phyloP scores from a whole-genome alignment of 2,888 invertebrate species.

The Bhutanitis thaidina region DNA sequence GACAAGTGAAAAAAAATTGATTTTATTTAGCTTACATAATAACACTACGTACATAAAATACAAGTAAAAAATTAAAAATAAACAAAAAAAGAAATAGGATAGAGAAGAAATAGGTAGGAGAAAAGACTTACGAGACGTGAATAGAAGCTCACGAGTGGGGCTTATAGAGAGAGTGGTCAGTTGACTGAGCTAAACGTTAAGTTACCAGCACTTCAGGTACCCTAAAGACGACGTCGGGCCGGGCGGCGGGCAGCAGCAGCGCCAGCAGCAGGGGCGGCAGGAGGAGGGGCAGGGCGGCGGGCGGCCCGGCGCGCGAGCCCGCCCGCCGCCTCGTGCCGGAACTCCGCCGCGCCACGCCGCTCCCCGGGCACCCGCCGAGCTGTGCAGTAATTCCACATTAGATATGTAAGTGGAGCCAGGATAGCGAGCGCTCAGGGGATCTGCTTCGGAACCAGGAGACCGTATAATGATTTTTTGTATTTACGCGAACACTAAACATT shows the following conservation, averaged over 20 bases:
- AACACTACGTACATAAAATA: too few species aligned
- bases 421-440: too few species aligned
- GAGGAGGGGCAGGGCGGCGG: slow-evolving; percentile 29
- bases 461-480: too few species aligned
- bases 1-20: too few species aligned
- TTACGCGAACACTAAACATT: too few species aligned
- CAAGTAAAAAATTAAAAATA: too few species aligned
- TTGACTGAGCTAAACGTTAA: slow-evolving; percentile 7
- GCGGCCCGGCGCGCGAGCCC: slow-evolving; percentile 24
- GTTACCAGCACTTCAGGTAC: slow-evolving; percentile 68
- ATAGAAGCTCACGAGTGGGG: neutral
- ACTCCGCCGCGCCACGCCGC: neutral
- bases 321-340: neutral
- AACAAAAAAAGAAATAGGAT: too few species aligned
- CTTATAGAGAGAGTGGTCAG: neutral
- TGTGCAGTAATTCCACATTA: too few species aligned
- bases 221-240: slow-evolving; percentile 61
- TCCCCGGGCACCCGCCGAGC: neutral
- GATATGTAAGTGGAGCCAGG: too few species aligned
- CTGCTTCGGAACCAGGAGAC: too few species aligned
- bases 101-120: too few species aligned
- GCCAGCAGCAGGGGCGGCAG: slow-evolving; percentile 27
- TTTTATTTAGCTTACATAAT: too few species aligned
- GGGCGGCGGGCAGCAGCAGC: slow-evolving; percentile 33
- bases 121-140: neutral